Base-by-base conservation (phyloP, 2,888 invertebrate genomes). In the Sialis lutaria region DNA sequence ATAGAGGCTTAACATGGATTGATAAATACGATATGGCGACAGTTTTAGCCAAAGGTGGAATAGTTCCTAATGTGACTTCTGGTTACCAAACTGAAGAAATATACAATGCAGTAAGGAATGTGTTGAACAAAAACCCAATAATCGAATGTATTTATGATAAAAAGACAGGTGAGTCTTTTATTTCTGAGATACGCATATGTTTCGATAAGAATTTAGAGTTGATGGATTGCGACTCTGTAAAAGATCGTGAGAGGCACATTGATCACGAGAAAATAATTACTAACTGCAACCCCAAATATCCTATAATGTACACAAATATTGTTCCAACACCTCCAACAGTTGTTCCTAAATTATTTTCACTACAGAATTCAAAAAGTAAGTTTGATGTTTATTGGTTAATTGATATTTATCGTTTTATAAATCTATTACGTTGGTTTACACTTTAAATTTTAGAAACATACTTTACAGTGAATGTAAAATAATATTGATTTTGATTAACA, bases 161-260 rank as follows among this genome's bases (percentile, higher is more conserved):
- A 58, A 64, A 70, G 48, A 68, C 69, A 1, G 72, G 73, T 22
- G 64, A 70, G 13, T 71, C 70, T 3, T 77, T 75, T 56, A 58
- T 87, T 44, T 72, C 74, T 13, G 86, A 87, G 60, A 74, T 87
- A 47, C 68, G 82, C 13, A 71, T 87, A 44, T 88, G 87, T 57
- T 80, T 87, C 53, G 69, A 79, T 57, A 85, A 82, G 57, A 60
- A 64, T 1, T 61, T 87, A 13, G 60, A 73, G 35, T 57, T 82
- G 10, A 68, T 73, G 3, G 72, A 83, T 58, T 87, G 86, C 57
- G 75, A 82, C 60, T 73, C 74, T 7, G 68, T 75, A 1, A 57
- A 51, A 43, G 46, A 56, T 45, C 51, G 54, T 5, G 50, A 52
- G 22, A 49, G 54, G 42, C 50, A 58, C 55, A 49, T 58, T 54